These are phyloP conservation scores for Cyprinella venusta DNA, from an alignment of 2,797 vertebrate genomes.

Conservation along the genomic window DNA sequence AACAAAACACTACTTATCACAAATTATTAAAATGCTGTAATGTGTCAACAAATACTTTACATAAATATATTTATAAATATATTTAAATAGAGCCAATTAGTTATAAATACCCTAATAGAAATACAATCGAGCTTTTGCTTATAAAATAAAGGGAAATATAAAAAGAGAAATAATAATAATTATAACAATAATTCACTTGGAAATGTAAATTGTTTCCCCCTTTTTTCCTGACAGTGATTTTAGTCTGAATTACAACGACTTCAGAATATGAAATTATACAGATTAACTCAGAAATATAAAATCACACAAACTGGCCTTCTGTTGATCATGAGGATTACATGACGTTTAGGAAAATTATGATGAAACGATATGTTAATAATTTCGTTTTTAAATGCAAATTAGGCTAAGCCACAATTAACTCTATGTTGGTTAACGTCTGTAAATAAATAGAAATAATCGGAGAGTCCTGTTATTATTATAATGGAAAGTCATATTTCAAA, in stretches of 20 bases:
- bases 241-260: background rate
- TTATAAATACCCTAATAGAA: too few species aligned
- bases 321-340: background rate
- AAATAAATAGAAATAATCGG: background rate
- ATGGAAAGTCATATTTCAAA: slow-evolving; percentile 5
- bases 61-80: too few species aligned
- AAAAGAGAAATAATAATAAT: background rate
- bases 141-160: background rate
- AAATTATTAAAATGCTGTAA: background rate
- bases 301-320: background rate
- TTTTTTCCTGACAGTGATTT: background rate
- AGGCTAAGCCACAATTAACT: background rate
- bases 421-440: background rate
- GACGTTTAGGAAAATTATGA: background rate
- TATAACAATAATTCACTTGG: background rate
- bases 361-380: background rate
- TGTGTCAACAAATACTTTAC: background rate
- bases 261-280: background rate
- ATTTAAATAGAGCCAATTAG: too few species aligned
- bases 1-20: background rate
- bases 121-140: background rate
- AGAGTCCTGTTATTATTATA: background rate
- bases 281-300: background rate
- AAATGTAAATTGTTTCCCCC: background rate
- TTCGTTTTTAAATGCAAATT: background rate